These are phyloP conservation scores for Spinibarbus caldwelli DNA, from an alignment of 2,797 vertebrate species.

Conservation along the genomic window DNA sequence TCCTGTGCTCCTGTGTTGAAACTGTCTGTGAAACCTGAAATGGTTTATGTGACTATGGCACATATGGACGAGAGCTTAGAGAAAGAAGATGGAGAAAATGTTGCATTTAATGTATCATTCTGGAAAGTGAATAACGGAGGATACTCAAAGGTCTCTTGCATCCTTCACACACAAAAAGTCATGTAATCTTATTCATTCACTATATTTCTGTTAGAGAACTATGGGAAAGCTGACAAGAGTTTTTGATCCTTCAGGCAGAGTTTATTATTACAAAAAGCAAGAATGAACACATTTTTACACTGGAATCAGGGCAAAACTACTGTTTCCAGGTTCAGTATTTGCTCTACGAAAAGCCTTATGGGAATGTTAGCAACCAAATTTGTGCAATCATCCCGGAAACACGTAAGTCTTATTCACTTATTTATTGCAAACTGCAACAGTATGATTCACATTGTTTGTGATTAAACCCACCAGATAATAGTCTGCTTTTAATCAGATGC, in stretches of 20 bases:
- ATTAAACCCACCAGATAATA: background rate
- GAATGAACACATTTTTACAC: background rate
- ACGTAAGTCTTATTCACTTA: constrained; percentile 24
- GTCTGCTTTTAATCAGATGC: background rate
- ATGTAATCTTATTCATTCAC: background rate
- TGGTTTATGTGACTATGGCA: background rate
- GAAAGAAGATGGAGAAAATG: background rate
- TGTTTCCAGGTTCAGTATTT: constrained; percentile 51
- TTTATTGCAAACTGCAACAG: background rate
- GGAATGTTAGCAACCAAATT: constrained; percentile 21
- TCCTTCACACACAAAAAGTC: background rate
- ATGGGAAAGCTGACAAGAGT: background rate
- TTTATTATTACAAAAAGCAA: background rate
- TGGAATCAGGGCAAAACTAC: constrained; percentile 48
- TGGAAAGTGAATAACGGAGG: constrained; percentile 24
- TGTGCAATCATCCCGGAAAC: constrained; percentile 43
- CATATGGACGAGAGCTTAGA: constrained; percentile 32
- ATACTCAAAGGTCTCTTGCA: constrained; percentile 21
- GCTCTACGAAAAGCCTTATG: background rate
- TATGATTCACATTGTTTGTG: background rate
- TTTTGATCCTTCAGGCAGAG: background rate
- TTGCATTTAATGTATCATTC: background rate
- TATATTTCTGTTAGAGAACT: background rate
- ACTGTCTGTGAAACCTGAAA: constrained; percentile 6
- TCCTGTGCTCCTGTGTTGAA: background rate